Conservation (phyloP, 2,797 vertebrate species). For the Heterohyrax brucei region DNA sequence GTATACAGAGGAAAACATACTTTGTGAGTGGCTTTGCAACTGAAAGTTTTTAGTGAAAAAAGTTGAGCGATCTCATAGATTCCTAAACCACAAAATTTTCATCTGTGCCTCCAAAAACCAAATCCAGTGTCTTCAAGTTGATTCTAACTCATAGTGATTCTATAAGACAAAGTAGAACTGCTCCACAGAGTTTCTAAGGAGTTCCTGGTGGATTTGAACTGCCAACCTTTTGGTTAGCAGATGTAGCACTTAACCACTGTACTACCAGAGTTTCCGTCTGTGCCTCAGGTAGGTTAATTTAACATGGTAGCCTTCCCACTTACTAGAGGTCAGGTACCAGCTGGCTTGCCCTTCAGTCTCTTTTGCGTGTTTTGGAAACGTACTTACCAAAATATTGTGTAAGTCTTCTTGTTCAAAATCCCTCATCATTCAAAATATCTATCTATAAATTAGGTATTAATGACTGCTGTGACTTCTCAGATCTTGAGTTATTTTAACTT, state of each 20-base stretch:
- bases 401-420: background rate
- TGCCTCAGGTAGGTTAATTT: background rate
- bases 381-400: conserved; percentile 22
- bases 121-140: too few species aligned
- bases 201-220: too few species aligned
- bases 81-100: background rate
- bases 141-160: too few species aligned
- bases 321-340: background rate
- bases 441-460: background rate
- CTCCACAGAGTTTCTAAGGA: too few species aligned
- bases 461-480: background rate
- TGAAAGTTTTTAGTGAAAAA: conserved; percentile 6
- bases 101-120: background rate
- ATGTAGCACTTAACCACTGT: too few species aligned
- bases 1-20: background rate
- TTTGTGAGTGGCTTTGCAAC: background rate
- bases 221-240: too few species aligned
- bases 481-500: background rate
- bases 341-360: background rate
- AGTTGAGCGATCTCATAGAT: conserved; percentile 36
- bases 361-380: conserved; percentile 24
- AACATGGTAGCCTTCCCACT: background rate
- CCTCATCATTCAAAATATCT: background rate
- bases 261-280: too few species aligned
- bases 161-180: too few species aligned